phyloP scores from a whole-genome alignment of 2,113 vertebrate genomes.

The Ptilonorhynchus violaceus region DNA sequence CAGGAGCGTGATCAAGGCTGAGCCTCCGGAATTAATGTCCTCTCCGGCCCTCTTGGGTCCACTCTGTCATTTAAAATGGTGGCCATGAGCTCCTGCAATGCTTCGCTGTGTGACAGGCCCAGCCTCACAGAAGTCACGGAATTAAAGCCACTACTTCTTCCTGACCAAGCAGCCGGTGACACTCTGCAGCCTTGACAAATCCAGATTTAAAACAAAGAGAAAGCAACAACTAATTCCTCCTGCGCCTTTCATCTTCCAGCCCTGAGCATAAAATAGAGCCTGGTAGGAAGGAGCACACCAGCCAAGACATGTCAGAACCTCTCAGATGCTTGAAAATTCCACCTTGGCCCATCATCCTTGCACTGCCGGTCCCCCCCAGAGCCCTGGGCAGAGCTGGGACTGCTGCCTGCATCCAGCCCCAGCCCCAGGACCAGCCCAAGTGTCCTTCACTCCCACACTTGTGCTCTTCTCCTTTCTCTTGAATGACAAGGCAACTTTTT shows the following conservation, averaged over 20 bases:
- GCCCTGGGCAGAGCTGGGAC: not conserved
- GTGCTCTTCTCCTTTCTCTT: not conserved
- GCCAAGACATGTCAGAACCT: not conserved
- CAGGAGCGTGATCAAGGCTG: not conserved
- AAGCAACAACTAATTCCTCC: not conserved
- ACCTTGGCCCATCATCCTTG: not conserved
- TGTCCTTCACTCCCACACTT: not conserved
- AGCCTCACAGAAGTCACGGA: not conserved
- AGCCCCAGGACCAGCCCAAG: not conserved
- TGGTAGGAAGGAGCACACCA: not conserved
- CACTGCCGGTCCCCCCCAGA: rapidly evolving
- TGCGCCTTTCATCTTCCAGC: not conserved
- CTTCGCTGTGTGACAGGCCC: not conserved
- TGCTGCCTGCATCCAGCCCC: not conserved
- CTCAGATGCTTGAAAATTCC: not conserved
- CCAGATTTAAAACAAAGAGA: conserved; percentile 10
- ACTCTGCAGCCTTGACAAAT: not conserved
- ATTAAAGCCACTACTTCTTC: not conserved
- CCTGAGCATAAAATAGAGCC: not conserved
- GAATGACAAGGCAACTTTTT: conserved; percentile 23
- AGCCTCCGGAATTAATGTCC: not conserved
- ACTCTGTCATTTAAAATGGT: not conserved
- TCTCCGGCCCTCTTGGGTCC: not conserved
- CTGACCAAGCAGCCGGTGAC: not conserved
- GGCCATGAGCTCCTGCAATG: not conserved